Conservation (phyloP, 2,797 vertebrate species). For the Aplochiton taeniatus region DNA sequence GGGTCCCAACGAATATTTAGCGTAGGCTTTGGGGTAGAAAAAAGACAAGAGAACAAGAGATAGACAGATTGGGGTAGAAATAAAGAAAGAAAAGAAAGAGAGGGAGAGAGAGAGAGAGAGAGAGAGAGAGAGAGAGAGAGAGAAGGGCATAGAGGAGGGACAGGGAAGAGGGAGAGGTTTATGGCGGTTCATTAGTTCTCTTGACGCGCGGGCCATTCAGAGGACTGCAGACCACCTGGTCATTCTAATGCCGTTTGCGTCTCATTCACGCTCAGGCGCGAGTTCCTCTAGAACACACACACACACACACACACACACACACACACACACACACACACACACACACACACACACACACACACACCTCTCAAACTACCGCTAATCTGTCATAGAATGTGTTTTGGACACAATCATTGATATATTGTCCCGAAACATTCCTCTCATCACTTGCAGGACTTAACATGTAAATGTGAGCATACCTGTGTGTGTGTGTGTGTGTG, state of each 20-base stretch:
- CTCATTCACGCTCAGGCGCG: constrained; percentile 58
- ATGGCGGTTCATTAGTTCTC: constrained; percentile 52
- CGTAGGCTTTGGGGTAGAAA: too few relatives aligned
- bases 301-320: not conserved
- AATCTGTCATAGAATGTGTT: too few relatives aligned
- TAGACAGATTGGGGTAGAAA: not conserved
- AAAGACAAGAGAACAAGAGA: not conserved
- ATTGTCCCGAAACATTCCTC: too few relatives aligned
- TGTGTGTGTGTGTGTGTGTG: too few relatives aligned
- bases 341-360: not conserved
- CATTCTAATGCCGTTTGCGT: constrained; percentile 51
- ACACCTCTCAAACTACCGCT: too few relatives aligned
- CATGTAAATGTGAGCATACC: too few relatives aligned
- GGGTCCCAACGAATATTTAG: too few relatives aligned
- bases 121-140: not conserved
- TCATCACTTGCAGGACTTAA: too few relatives aligned
- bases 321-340: not conserved
- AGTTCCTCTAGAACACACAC: constrained; percentile 5
- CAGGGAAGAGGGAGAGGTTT: not conserved
- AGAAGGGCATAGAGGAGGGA: not conserved
- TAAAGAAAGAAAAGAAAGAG: not conserved
- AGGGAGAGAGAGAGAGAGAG: constrained; percentile 10
- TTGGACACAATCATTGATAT: too few relatives aligned
- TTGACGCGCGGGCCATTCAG: constrained; percentile 41
- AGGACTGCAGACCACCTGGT: constrained; percentile 54